These are phyloP conservation scores for Heterohyrax brucei DNA, from an alignment of 2,797 vertebrate genomes.

Conservation along the genomic window DNA sequence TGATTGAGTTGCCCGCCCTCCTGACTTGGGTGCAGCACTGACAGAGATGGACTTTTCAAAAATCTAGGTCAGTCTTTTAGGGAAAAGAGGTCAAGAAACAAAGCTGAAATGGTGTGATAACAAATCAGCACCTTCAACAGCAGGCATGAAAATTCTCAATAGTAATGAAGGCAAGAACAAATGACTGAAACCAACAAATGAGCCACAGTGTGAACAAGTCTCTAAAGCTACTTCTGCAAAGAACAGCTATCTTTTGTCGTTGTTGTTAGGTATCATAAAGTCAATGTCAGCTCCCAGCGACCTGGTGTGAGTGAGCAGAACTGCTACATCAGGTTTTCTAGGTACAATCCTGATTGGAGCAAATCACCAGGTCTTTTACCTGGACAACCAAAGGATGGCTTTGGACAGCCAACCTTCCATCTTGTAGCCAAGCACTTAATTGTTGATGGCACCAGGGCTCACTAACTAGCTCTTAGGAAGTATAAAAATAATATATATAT, in stretches of 20 bases:
- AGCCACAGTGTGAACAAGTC: background rate
- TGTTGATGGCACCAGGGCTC: background rate
- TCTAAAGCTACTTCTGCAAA: background rate
- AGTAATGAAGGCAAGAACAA: background rate
- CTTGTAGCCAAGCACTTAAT: background rate
- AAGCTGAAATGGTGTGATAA: slow-evolving; percentile 21
- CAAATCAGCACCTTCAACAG: background rate
- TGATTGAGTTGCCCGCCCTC: background rate
- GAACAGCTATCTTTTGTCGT: background rate
- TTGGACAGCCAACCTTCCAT: background rate
- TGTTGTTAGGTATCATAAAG: background rate
- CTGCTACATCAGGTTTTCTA: background rate
- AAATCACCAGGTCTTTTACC: background rate
- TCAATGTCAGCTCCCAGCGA: background rate
- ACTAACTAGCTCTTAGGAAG: background rate
- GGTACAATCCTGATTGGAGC: background rate
- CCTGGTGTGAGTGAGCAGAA: background rate
- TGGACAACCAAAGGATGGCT: background rate
- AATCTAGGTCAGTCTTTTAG: background rate
- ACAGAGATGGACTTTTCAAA: background rate
- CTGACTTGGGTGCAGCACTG: background rate
- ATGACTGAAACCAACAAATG: background rate
- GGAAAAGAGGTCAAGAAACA: background rate
- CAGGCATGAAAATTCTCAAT: background rate
- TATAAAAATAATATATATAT: background rate